Evolutionary conservation across 2,797 vertebrate genomes (phyloP).

Genomic region (Sternotherus odoratus): DNA sequence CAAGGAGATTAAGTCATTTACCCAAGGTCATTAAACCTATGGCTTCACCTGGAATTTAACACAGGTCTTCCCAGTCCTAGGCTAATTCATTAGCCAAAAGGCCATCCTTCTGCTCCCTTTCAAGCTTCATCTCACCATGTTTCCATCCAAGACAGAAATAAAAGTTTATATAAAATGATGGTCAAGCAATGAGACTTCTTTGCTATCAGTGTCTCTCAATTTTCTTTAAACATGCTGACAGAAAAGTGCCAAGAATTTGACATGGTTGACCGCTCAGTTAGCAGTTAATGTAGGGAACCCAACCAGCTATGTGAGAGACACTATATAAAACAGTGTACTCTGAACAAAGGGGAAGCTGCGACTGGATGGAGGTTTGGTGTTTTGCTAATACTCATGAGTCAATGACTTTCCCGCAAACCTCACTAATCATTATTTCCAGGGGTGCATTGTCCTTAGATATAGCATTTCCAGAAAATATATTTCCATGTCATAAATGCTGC

Average conservation of each 20-base stretch:
- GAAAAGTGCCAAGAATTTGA: background rate
- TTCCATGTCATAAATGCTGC: background rate
- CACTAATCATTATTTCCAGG: background rate
- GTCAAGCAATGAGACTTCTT: fast-evolving
- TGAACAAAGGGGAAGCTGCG: background rate
- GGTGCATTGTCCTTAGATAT: background rate
- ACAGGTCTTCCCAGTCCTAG: background rate
- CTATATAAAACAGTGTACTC: fast-evolving
- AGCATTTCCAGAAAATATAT: background rate
- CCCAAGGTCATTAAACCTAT: fast-evolving
- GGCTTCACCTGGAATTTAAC: fast-evolving
- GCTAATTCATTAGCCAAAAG: background rate
- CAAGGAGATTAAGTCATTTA: background rate
- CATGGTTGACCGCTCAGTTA: background rate
- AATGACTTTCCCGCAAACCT: background rate
- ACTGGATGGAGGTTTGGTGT: background rate
- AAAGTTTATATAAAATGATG: background rate
- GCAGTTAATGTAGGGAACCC: background rate
- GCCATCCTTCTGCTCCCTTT: background rate
- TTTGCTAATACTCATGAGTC: fast-evolving
- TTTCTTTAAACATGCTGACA: fast-evolving
- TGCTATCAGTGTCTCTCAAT: background rate
- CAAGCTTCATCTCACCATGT: fast-evolving
- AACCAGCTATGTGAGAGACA: background rate
- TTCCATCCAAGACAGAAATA: background rate